Evolutionary conservation across 2,888 invertebrate species (phyloP), one percentile per base, ranked within the genome.

Genomic region (Bugula neritina): DNA sequence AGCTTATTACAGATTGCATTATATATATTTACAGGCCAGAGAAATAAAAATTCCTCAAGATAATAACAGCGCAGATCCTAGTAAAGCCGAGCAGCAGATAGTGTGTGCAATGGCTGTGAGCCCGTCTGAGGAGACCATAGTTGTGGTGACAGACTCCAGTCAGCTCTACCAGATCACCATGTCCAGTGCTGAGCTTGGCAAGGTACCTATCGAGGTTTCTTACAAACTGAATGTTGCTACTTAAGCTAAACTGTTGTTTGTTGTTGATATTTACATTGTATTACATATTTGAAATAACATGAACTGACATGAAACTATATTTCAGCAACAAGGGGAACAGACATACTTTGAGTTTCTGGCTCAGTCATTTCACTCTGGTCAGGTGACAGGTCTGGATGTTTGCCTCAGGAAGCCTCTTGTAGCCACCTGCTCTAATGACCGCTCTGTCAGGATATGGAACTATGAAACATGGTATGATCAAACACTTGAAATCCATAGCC

Each of bases 351-450:
- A 83, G 74, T 77, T 80, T 2, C 75, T 84, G 69, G 79, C 80
- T 17, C 80, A 82, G 74, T 73, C 79, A 21, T 83, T 84, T 76
- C 96, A 96, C 82, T 90, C 90, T 74, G 93, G 91, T 0, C 87
- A 90, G 13, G 91, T 96, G 58, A 89, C 90, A 57, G 90, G 90
- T 1, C 84, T 96, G 52, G 91, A 93, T 1, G 88, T 92, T 76
- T 94, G 95, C 80, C 88, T 90, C 0, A 92, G 95, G 90, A 94
- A 94, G 82, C 91, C 94, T 0, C 89, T 94, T 72, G 89, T 94
- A 74, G 90, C 94, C 85, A 94, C 95, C 0, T 87, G 85, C 72
- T 91, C 91, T 63, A 86, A 88, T 69, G 96, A 96, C 83, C 89
- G 92, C 76, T 92, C 92, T 54, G 89, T 96, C 70, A 88, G 93